phyloP scores from a whole-genome alignment of 1,140 invertebrate species.

The Hyles vespertilio region DNA sequence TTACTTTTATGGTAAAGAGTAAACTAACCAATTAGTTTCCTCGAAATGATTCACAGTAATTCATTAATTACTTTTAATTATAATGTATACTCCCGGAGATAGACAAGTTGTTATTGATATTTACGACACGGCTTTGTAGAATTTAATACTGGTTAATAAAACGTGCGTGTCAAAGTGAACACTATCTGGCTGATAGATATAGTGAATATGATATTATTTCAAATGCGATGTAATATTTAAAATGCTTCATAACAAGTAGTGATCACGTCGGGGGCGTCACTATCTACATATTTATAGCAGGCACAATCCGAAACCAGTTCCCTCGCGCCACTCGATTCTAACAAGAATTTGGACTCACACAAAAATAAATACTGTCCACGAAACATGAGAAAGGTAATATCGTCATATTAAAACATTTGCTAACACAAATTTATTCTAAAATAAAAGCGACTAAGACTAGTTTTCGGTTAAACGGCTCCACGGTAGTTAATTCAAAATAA shows the following conservation, averaged over 20 bases:
- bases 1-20: too few species aligned
- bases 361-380: slow-evolving; percentile 73
- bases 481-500: slow-evolving; percentile 46
- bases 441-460: slow-evolving; percentile 41
- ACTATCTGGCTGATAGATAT: slow-evolving; percentile 32
- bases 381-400: slow-evolving; percentile 66
- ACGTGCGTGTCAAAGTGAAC: slow-evolving; percentile 17
- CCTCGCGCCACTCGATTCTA: slow-evolving; percentile 60
- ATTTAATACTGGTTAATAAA: too few species aligned
- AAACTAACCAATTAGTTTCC: too few species aligned
- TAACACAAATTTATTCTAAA: slow-evolving; percentile 44
- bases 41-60: too few species aligned
- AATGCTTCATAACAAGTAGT: slow-evolving; percentile 43
- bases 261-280: slow-evolving; percentile 59
- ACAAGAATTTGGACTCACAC: slow-evolving; percentile 71
- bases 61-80: too few species aligned
- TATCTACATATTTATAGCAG: slow-evolving; percentile 68
- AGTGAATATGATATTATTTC: slow-evolving; percentile 31
- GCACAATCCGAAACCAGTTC: slow-evolving; percentile 65
- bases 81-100: too few species aligned
- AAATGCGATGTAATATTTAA: slow-evolving; percentile 32
- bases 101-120: too few species aligned
- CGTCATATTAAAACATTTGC: slow-evolving; percentile 39
- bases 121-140: too few species aligned
- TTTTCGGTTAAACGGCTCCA: slow-evolving; percentile 38